Conservation (phyloP, 2,113 vertebrate species). For the Rhynchomys soricoides region DNA sequence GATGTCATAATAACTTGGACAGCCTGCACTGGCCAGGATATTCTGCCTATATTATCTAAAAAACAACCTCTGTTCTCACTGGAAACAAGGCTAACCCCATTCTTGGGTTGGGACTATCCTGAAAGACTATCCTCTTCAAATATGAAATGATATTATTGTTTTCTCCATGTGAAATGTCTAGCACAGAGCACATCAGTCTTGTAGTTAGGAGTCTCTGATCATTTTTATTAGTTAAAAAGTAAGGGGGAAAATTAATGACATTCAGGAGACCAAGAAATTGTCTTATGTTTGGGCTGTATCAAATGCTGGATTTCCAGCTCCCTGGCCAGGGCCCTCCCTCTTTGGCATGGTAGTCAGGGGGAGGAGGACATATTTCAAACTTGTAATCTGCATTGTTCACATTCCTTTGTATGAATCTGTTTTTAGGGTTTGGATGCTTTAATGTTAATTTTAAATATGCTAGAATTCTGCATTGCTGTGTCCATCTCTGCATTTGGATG, state of each 20-base stretch:
- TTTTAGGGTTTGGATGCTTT: background rate
- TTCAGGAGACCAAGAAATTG: background rate
- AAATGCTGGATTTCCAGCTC: background rate
- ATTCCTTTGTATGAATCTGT: background rate
- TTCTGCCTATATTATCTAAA: background rate
- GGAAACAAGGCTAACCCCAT: background rate
- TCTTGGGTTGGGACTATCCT: background rate
- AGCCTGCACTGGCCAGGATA: background rate
- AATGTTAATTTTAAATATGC: background rate
- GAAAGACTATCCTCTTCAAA: background rate
- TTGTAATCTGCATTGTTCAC: background rate
- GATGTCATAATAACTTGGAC: background rate
- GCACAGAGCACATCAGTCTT: background rate
- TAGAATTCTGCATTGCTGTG: constrained; percentile 60
- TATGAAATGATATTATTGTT: background rate
- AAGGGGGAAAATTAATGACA: background rate
- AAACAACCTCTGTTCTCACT: background rate
- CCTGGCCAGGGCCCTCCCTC: background rate
- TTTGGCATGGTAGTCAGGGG: background rate
- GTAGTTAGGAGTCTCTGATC: background rate
- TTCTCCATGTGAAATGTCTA: too few species aligned
- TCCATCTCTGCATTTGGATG: constrained; percentile 57
- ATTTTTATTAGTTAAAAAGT: background rate
- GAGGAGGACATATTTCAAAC: background rate
- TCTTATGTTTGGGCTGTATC: background rate